Evolutionary conservation across 2,888 invertebrate species (phyloP).

Genomic region (Pyrrhosoma nymphula): DNA sequence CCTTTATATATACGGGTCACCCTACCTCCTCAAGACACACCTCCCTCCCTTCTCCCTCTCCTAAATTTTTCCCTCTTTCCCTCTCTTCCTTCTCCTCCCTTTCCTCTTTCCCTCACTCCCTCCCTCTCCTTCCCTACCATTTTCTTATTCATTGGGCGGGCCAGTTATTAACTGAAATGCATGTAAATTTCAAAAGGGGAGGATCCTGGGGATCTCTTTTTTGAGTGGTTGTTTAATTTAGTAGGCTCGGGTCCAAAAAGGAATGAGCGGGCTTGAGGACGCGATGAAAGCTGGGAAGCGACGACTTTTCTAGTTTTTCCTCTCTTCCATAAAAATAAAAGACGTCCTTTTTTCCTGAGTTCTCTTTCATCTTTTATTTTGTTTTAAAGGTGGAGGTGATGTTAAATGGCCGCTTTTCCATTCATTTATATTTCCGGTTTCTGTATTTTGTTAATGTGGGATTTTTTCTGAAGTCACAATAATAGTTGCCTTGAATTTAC

Average conservation of each 20-base stretch:
- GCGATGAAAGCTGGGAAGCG: neutral
- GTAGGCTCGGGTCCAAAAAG: neutral
- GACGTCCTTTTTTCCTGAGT: neutral
- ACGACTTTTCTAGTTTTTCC: neutral
- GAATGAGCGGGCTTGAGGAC: neutral
- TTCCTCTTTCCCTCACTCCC: neutral
- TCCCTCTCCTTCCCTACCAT: neutral
- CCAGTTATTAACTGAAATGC: conserved; percentile 35
- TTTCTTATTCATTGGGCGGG: conserved; percentile 5
- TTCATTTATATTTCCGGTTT: neutral
- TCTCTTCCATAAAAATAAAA: neutral
- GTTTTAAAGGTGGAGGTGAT: neutral
- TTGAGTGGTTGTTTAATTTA: conserved; percentile 21
- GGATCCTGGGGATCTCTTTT: neutral
- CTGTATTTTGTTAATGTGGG: too few relatives aligned
- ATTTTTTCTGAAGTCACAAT: too few relatives aligned
- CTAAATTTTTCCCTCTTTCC: neutral
- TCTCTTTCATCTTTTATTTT: too few relatives aligned
- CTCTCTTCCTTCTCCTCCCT: neutral
- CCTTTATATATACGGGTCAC: neutral
- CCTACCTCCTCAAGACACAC: neutral
- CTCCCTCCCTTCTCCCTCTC: neutral
- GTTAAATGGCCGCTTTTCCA: neutral
- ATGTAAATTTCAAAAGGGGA: neutral
- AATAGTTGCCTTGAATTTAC: too few relatives aligned